These are phyloP conservation scores for Mamestra brassicae DNA, from an alignment of 2,888 invertebrate genomes.

Conservation along the genomic window DNA sequence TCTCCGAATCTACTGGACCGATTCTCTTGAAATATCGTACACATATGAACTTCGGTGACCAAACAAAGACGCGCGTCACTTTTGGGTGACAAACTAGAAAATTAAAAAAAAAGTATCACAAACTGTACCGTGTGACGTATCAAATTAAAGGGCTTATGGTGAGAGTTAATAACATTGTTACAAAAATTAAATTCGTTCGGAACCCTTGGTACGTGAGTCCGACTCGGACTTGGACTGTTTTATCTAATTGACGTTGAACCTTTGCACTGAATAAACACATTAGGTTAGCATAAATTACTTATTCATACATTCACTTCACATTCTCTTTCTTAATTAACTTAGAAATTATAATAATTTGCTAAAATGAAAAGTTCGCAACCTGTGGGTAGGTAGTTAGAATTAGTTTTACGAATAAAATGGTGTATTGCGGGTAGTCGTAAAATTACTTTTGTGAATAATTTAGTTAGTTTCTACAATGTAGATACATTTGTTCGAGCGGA, in stretches of 20 bases:
- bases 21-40: too few relatives aligned
- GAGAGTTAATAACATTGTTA: too few relatives aligned
- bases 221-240: too few relatives aligned
- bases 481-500: slow-evolving; percentile 4
- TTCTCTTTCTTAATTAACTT: slow-evolving; percentile 19
- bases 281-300: slow-evolving; percentile 1
- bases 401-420: slow-evolving; percentile 24
- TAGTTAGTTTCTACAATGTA: slow-evolving; percentile 10
- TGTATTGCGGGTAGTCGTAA: slow-evolving; percentile 26
- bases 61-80: too few relatives aligned
- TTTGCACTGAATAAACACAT: not conserved
- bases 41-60: too few relatives aligned
- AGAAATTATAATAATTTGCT: slow-evolving; percentile 13
- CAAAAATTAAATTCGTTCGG: too few relatives aligned
- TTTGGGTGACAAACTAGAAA: too few relatives aligned
- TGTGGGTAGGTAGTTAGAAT: slow-evolving; percentile 22
- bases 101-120: too few relatives aligned
- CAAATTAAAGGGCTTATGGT: too few relatives aligned
- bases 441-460: slow-evolving; percentile 41
- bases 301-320: slow-evolving; percentile 1
- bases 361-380: slow-evolving; percentile 13
- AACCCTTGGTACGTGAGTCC: too few relatives aligned
- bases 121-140: too few relatives aligned
- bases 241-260: not conserved
- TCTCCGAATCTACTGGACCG: too few relatives aligned